Base-by-base conservation (phyloP, 2,113 vertebrate genomes). In the Rhabdornis inornatus region DNA sequence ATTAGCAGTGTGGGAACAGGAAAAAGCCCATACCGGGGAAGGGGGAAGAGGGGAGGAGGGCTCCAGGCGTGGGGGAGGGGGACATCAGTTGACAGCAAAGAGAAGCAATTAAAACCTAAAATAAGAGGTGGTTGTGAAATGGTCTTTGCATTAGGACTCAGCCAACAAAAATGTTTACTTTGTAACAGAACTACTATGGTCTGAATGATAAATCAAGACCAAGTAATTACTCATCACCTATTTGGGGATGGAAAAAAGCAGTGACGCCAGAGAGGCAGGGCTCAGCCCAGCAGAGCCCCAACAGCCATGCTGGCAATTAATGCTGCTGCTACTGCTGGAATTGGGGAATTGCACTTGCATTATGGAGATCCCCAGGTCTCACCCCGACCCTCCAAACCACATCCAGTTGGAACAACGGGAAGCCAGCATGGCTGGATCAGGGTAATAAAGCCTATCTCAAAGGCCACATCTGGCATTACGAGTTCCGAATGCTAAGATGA, bases 51-150 rank as follows among this genome's bases (percentile, higher is more conserved):
- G 74, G 92, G 92, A 83, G 82, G 87, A 81, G 79, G 59, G 90
- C 66, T 88, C 7, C 1, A 52, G 37, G 65, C 19, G 19, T 87
- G 91, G 97, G 95, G 95, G 91, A 92, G 78, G 96, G 85, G 83
- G 69, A 37, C 77, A 91, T 45, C 56, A 90, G 86, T 96, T 96
- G 95, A 97, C 95, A 95, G 95, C 70, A 93, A 90, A 86, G 59
- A 0, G 0, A 90, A 91, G 95, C 95, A 97, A 97, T 97, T 97
- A 97, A 97, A 97, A 96, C 59, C 83, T 96, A 96, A 97, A 97
- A 96, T 97, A 96, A 96, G 96, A 96, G 94, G 95, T 94, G 95
- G 89, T 96, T 97, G 95, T 97, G 96, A 97, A 97, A 96, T 10
- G 31, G 89, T 70, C 90, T 88, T 92, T 90, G 84, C 92, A 75